Base-by-base conservation (phyloP, 1,140 invertebrate species). In the Pachypsylla venusta region DNA sequence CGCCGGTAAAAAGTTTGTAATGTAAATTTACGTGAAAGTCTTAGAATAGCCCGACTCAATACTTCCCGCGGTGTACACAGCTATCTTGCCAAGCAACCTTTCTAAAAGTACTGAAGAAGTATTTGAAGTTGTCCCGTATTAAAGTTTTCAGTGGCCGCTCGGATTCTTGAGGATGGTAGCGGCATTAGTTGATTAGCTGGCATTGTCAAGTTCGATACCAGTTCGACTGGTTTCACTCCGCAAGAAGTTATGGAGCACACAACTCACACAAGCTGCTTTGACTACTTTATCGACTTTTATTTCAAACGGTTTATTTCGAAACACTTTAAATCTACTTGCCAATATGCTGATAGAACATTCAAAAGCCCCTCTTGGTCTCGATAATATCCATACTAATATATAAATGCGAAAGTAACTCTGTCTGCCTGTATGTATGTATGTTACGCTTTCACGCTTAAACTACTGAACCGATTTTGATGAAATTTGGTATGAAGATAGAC, bases 291-390 rank as follows among this genome's bases (percentile, higher is more conserved):
- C 64, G 13, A 69, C 60, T 68, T 65, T 69, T 61, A 64, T 67
- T 67, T 70, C 68, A 63, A 70, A 70, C n/a, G 64, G 63, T 64
- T 60, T 67, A n/a, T 64, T 54, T 55, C 56, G 65, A 70, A 39
- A 70, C 65, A 1, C 55, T n/a, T n/a, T n/a, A 56, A 60, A 60
- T 16, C 54, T 27, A 10, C 20, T 30, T 56, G 59, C 19, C 28
- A 60, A 40, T 56, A 35, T 57, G 22, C 53, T 26, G 25, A 53
- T 25, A 22, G 30, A 20, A 58, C 20, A 22, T 60, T 60, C 54
- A 25, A 56, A 26, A 12, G 26, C 26, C 35, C 26, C 19, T 19
- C 54, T 54, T 54, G n/a, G n/a, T n/a, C n/a, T n/a, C n/a, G n/a
- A n/a, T n/a, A n/a, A n/a, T n/a, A n/a, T n/a, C n/a, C n/a, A n/a